Evolutionary conservation across 2,888 invertebrate genomes (phyloP), one percentile per base, ranked within the genome.

Genomic region (Anaspis maculata): DNA sequence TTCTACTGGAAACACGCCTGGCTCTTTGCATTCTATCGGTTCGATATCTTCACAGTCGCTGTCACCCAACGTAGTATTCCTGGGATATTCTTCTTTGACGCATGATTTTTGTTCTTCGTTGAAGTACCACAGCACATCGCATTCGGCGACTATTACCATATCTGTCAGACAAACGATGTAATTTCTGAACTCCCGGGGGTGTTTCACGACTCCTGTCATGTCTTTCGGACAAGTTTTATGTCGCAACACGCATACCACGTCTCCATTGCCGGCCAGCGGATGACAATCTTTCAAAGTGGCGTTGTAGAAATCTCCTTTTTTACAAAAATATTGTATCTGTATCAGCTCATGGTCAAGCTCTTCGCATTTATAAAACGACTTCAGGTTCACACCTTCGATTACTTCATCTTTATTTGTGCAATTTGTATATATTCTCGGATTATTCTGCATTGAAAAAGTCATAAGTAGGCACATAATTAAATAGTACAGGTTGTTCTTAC

Each of bases 91-190:
- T 11, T 33, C 31, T 9, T 24, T 10, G 6, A 30, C 24, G 21
- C 43, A 43, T 11, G n/a, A 4, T 12, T 35, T 27, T 16, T 25
- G 7, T 21, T 15, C 11, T 13, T 27, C 19, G 3, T 38, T 28
- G 24, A 34, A 43, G 16, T 43, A 34, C 11, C 22, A 19, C 24
- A 11, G 21, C 2, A 2, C 7, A 13, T 28, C 11, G 19, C 40
- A 40, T 22, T 37, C 13, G 4, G 30, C 40, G 2, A 40, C 12
- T 7, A 40, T 37, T 7, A 40, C 32, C 10, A 11, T 31, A 19
- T 30, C 23, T 13, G 21, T 11, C 12, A 27, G 5, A 11, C 40
- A 40, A 6, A 37, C 7, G 7, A 40, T 25, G 11, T 37, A 40
- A 22, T 37, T 25, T 10, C 30, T 23, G 13, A 31, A 15, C 6